Evolutionary conservation across 2,888 invertebrate genomes (phyloP), one percentile per base, ranked within the genome.

Genomic region (Dione vanillae): DNA sequence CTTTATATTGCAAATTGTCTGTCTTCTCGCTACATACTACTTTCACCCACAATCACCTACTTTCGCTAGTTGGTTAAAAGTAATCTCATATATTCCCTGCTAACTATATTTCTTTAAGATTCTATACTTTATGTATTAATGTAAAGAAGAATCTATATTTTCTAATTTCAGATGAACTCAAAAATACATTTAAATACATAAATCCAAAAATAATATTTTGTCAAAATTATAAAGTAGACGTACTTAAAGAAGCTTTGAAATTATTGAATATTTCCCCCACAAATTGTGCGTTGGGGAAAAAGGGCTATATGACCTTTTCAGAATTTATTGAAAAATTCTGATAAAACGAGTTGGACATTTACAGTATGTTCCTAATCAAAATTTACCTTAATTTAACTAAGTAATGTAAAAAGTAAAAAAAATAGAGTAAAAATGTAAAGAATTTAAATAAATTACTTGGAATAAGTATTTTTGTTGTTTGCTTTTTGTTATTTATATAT

Each of bases 161-260:
- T n/a, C n/a, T 58, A 80, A 54, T 54, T 81, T 49, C 77, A 86
- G 87, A 52, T 54, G 86, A 88, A 74, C 77, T 87, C 0, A n/a
- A 73, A 75, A 64, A 70, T 1, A 77, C 79, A 8, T 83, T 88
- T 40, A 76, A 73, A 8, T 74, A 78, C 8, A 76, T 78, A 47
- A 76, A 71, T n/a, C 86, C 87, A n/a, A 0, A 84, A 83, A 65
- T 85, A 27, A 75, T 88, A 35, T 83, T 88, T 76, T 86, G n/a
- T 52, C 84, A 85, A 65, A 82, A 78, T 56, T 80, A 81, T 14
- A 85, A 80, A 41, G 79, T 80, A 0, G 52, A 71, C 1, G 78
- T 77, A 0, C 78, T 86, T 0, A 76, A 80, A 67, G 54, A 78
- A 12, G 83, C 83, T 0, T 65, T 88, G 0, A 78, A 79, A 10